Evolutionary conservation across 2,797 vertebrate genomes (phyloP), one percentile per base, ranked within the genome.

Genomic region (Poeciliopsis presidionis): DNA sequence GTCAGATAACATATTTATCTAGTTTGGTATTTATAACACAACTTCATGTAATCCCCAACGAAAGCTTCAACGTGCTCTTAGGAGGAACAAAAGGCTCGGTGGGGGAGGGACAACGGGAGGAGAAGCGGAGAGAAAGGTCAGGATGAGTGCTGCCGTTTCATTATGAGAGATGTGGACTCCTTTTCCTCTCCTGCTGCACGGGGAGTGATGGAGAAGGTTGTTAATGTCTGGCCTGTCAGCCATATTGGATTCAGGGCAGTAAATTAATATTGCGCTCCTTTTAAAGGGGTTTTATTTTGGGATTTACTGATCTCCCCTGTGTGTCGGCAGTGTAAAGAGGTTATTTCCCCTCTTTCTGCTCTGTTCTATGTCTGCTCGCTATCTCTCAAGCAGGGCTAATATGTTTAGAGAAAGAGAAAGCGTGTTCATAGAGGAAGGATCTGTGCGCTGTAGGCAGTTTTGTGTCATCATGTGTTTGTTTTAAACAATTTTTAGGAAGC

Each of bases 201-300:
- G 88, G 87, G 87, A 93, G 93, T 92, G 91, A 94, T 93, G 84
- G 87, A 94, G 88, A 86, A 81, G 84, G 87, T 83, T 90, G 89
- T 93, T 92, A 95, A 95, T 88, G 86, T 85, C 88, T 73, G 53
- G 81, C 87, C 84, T 89, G 91, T 93, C 94, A 88, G 84, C 90
- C 89, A 91, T 94, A 93, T 93, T 95, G 88, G 93, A 94, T 94
- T 94, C 86, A 84, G 81, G 85, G 87, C 87, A 91, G 90, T 95
- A 94, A 94, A 95, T 95, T 94, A 94, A 94, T 95, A 95, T 94
- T 91, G 87, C 89, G 80, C 88, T 91, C 86, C 86, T 92, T 90
- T 91, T 88, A 87, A 91, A 88, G 81, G 74, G 86, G 88, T 90
- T 93, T 94, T 93, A 93, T 93, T 94, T 94, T 87, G 88, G 92